phyloP scores from a whole-genome alignment of 2,888 invertebrate species.

The Drosophila helvetica region DNA sequence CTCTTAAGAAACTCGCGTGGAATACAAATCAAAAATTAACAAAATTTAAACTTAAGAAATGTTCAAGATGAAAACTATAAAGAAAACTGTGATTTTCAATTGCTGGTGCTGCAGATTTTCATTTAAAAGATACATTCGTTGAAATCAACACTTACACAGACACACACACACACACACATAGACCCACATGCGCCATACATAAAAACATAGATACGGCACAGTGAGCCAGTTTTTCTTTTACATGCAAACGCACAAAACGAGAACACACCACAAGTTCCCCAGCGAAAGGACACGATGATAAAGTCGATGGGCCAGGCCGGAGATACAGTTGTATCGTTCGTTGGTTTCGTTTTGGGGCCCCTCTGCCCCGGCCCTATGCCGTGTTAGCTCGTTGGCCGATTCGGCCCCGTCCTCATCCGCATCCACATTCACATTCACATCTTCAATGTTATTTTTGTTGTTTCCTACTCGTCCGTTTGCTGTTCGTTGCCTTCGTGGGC shows the following conservation, averaged over 20 bases:
- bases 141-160: constrained; percentile 23
- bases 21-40: constrained; percentile 10
- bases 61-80: background rate
- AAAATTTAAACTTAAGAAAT: background rate
- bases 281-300: constrained; percentile 71
- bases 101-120: constrained; percentile 41
- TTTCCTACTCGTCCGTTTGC: constrained; percentile 58
- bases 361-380: background rate
- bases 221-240: constrained; percentile 61
- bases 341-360: constrained; percentile 5
- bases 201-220: constrained; percentile 43
- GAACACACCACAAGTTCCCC: constrained; percentile 50
- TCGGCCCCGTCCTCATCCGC: constrained; percentile 8
- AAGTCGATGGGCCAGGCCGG: constrained; percentile 73
- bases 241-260: constrained; percentile 65
- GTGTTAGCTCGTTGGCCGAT: background rate
- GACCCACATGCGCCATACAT: constrained; percentile 7
- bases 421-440: constrained; percentile 44
- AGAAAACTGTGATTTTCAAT: constrained; percentile 6
- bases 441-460: constrained; percentile 79
- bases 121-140: constrained; percentile 55
- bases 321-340: constrained; percentile 67
- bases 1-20: constrained; percentile 4
- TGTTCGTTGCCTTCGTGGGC: constrained; percentile 41
- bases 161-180: constrained; percentile 20